Base-by-base conservation (phyloP, 2,888 invertebrate genomes). In the Cryptocephalus moraei region DNA sequence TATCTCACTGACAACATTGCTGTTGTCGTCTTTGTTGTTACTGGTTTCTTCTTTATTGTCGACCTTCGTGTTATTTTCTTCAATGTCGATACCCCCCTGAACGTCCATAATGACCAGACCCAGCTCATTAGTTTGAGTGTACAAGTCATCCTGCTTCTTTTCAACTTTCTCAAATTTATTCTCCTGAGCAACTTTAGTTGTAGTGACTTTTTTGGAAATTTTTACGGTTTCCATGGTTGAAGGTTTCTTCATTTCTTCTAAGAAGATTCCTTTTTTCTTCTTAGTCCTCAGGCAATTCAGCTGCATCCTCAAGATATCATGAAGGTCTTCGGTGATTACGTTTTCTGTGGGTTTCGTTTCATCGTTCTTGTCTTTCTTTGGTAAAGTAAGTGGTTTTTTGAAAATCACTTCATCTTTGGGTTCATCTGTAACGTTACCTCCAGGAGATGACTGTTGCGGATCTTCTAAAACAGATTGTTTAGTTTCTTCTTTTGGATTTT, bases 221-320 rank as follows among this genome's bases (percentile, higher is more conserved):
- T 2, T 36, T 2, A 12, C 36, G 12, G 36, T 11, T 12, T 36
- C 36, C 4, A 36, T 12, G 6, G 36, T 36, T 36, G n/a, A 11
- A 11, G 36, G 12, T 6, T 36, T 36, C n/a, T 36, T 36, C n/a
- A 36, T 11, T 11, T 36, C 36, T 6, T 36, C 36, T 4, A 36
- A 12, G 36, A 36, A 36, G 12, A 6, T 11, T 12, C 36, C 36
- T 6, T 36, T 36, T 22, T 22, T 22, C 44, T 61, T 65, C 43
- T 54, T 55, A 36, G 53, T 62, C 44, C 65, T 48, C 32, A 65
- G 53, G 31, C 50, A 57, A 41, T 47, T 55, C 14, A 65, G 48
- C 45, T 65, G 65, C 40, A 60, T 43, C 47, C 55, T 59, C 34
- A 65, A 48, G 44, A 55, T 60, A 44, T 62, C 55, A 39, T 63